Percentiles rank a stretch among this genome's conserved stretches.
phyloP scores from a whole-genome alignment of 2,888 invertebrate genomes.

The Volucella zonaria region DNA sequence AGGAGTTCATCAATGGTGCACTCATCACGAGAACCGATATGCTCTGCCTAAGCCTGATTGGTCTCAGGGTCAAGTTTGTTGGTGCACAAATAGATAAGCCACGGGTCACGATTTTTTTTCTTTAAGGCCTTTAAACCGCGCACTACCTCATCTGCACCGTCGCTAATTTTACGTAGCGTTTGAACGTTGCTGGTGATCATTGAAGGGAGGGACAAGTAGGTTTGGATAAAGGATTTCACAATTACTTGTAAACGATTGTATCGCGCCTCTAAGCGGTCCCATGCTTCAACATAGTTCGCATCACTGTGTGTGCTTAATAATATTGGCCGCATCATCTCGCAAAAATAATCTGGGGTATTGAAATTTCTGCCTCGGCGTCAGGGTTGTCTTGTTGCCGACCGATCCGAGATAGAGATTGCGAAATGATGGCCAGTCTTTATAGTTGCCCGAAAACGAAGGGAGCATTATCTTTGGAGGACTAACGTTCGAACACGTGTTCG shows the following conservation, averaged over 20 bases:
- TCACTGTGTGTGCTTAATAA: too few species aligned
- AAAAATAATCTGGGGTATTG: too few species aligned
- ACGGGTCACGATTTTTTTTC: background rate
- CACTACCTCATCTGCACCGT: too few species aligned
- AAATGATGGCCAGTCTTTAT: background rate
- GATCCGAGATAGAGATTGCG: background rate
- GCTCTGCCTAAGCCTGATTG: background rate
- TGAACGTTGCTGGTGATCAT: background rate
- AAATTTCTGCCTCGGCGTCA: too few species aligned
- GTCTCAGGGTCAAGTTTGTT: background rate
- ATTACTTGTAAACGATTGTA: background rate
- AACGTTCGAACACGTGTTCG: background rate
- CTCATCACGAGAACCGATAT: too few species aligned
- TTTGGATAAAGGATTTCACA: background rate
- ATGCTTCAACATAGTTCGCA: too few species aligned
- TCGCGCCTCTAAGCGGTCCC: too few species aligned
- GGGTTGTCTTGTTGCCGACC: too few species aligned
- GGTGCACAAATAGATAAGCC: background rate
- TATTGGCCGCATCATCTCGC: too few species aligned
- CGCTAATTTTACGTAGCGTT: background rate
- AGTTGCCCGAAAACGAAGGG: background rate
- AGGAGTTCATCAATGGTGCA: background rate
- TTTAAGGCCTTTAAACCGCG: background rate
- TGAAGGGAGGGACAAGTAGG: background rate
- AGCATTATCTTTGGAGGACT: background rate